Conservation (phyloP, 2,797 vertebrate genomes). For the Alca torda region DNA sequence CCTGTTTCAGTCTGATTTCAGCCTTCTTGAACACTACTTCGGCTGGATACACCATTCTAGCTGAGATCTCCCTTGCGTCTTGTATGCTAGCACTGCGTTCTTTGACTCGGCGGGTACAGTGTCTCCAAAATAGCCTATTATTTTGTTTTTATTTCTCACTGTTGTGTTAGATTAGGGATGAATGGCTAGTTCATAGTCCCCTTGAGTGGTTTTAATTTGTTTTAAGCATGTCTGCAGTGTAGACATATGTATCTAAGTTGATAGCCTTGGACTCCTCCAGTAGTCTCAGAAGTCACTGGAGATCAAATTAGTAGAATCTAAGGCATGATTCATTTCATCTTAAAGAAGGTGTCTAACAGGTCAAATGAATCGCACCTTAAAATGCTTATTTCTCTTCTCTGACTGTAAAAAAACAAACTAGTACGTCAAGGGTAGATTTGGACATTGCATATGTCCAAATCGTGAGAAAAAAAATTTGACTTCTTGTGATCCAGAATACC, state of each 20-base stretch:
- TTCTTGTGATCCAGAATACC: not conserved
- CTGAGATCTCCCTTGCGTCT: not conserved
- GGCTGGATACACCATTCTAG: not conserved
- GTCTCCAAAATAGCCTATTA: not conserved
- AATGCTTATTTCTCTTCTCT: not conserved
- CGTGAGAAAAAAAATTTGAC: not conserved
- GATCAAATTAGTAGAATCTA: not conserved
- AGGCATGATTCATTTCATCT: not conserved
- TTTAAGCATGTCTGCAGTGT: not conserved
- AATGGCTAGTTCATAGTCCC: not conserved
- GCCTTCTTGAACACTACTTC: not conserved
- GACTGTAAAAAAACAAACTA: not conserved
- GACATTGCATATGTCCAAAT: not conserved
- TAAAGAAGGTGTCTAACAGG: not conserved
- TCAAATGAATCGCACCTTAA: not conserved
- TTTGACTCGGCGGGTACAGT: not conserved
- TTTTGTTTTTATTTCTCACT: not conserved
- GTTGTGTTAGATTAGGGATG: not conserved
- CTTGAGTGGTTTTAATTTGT: not conserved
- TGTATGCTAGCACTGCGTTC: not conserved
- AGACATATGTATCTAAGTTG: not conserved
- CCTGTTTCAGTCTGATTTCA: not conserved
- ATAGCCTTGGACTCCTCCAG: accelerated
- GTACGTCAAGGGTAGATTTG: not conserved
- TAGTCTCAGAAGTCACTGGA: not conserved